These are phyloP conservation scores for Lepidothrix coronata DNA, from an alignment of 2,113 vertebrate genomes.

Conservation along the genomic window DNA sequence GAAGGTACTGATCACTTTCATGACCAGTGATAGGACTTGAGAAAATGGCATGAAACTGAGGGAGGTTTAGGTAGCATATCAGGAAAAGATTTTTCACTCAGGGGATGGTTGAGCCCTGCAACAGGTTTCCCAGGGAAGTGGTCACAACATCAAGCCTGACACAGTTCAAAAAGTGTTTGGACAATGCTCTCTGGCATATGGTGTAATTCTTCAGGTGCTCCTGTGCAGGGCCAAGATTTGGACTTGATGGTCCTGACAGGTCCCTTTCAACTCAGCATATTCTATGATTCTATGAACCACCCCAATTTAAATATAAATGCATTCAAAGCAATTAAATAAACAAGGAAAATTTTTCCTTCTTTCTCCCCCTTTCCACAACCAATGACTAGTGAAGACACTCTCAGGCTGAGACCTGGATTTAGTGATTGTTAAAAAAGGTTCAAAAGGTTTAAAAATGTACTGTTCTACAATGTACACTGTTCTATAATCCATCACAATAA, in stretches of 20 bases:
- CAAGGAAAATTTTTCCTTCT: neutral
- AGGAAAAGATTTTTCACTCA: neutral
- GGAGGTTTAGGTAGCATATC: neutral
- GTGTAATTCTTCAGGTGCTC: neutral
- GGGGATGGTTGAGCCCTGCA: neutral
- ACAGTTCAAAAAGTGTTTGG: neutral
- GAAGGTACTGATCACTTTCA: neutral
- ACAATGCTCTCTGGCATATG: neutral
- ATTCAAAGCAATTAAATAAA: neutral
- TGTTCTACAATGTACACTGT: too few relatives aligned
- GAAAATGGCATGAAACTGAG: neutral
- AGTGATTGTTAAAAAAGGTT: too few relatives aligned
- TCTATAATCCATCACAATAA: too few relatives aligned
- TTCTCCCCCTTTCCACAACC: neutral
- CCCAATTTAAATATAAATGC: neutral
- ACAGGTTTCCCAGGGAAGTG: neutral
- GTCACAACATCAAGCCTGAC: neutral
- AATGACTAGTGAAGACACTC: neutral
- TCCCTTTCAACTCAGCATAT: neutral
- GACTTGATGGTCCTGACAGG: neutral
- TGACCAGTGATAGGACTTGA: neutral
- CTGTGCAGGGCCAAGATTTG: neutral
- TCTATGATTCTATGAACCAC: neutral
- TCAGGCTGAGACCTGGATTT: neutral
- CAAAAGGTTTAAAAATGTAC: too few relatives aligned